Evolutionary conservation across 2,888 invertebrate genomes (phyloP).

Genomic region (Drosophila macrospina): DNA sequence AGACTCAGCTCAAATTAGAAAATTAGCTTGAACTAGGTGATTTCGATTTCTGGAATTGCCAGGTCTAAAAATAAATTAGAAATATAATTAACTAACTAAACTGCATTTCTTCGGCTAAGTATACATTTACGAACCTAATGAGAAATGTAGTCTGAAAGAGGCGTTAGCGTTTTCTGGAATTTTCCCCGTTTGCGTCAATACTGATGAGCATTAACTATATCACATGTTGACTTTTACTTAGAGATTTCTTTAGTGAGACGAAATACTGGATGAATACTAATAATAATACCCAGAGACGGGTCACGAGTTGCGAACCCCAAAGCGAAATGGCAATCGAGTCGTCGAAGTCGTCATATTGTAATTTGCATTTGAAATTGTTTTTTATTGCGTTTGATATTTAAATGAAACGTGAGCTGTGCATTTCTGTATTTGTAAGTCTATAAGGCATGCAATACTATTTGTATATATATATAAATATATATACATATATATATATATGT

Average conservation of each 20-base stretch:
- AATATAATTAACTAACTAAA: not conserved
- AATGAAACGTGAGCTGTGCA: conserved; percentile 57
- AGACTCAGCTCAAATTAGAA: not conserved
- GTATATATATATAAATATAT: conserved; percentile 3
- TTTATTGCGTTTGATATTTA: conserved; percentile 48
- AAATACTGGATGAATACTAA: conserved; percentile 12
- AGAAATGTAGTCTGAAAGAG: not conserved
- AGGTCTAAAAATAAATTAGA: too few relatives aligned
- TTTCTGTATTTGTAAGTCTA: conserved; percentile 16
- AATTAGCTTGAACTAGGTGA: not conserved
- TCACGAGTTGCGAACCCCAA: conserved; percentile 15
- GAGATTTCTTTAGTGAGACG: not conserved
- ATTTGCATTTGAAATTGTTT: conserved; percentile 39
- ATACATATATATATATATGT: not conserved
- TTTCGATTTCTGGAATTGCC: not conserved
- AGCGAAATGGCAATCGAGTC: conserved; percentile 7
- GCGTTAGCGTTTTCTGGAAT: not conserved
- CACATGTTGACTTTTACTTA: not conserved
- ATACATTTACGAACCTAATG: not conserved
- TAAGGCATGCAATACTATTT: not conserved
- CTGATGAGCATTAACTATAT: conserved; percentile 15
- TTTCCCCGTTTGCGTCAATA: not conserved
- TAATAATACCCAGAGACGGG: not conserved
- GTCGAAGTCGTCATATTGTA: conserved; percentile 9
- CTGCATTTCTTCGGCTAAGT: not conserved